phyloP scores from a whole-genome alignment of 2,113 vertebrate species.

The Ictalurus punctatus region DNA sequence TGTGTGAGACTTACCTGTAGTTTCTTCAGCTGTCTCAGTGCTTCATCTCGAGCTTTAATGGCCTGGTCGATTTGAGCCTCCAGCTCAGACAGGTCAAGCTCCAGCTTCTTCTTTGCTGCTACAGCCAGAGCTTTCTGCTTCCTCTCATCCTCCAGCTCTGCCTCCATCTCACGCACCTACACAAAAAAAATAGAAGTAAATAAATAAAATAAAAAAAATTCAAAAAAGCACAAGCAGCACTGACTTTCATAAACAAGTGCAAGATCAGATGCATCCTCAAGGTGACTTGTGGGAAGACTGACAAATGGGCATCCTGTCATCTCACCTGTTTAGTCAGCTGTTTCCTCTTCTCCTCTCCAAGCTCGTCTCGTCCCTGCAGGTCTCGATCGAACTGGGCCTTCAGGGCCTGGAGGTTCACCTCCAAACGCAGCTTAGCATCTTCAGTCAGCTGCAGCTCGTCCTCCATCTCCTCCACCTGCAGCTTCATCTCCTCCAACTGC shows the following conservation, averaged over 20 bases:
- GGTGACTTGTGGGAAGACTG: background rate
- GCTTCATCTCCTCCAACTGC: constrained; percentile 95
- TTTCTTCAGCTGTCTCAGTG: constrained; percentile 90
- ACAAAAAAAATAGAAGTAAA: background rate
- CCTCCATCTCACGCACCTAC: constrained; percentile 93
- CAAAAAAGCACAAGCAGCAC: background rate
- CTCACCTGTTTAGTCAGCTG: constrained; percentile 90
- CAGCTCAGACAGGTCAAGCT: constrained; percentile 89
- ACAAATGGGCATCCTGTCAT: background rate
- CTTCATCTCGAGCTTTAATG: constrained; percentile 90
- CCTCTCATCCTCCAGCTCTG: constrained; percentile 88
- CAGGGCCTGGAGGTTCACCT: constrained; percentile 98
- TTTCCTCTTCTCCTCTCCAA: constrained; percentile 93
- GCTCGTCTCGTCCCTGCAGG: constrained; percentile 89
- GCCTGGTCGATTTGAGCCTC: constrained; percentile 84
- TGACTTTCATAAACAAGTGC: background rate
- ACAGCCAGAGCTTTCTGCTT: constrained; percentile 85
- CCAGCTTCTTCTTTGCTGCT: constrained; percentile 89
- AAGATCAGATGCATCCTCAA: background rate
- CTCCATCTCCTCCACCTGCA: constrained; percentile 94
- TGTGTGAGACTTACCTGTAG: constrained; percentile 79
- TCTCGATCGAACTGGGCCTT: constrained; percentile 96
- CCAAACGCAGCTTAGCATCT: constrained; percentile 93
- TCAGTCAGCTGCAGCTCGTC: constrained; percentile 97
- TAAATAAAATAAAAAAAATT: background rate